Percentiles rank a stretch among this genome's conserved stretches.
These are phyloP conservation scores for Neoaliturus tenellus DNA, from an alignment of 2,888 invertebrate genomes.

Conservation along the genomic window DNA sequence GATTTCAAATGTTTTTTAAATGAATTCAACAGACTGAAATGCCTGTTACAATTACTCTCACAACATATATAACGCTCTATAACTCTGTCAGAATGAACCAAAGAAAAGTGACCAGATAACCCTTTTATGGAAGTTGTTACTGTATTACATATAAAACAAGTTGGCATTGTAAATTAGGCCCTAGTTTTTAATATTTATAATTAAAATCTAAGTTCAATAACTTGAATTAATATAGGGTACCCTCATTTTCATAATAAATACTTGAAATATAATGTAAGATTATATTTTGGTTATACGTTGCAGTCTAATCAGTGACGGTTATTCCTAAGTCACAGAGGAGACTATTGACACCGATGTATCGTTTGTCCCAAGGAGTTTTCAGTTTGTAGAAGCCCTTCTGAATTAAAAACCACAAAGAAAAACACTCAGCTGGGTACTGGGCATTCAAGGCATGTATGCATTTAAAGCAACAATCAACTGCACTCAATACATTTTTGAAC, in stretches of 20 bases:
- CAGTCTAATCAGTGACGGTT: no score
- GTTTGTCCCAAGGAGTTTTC: background rate
- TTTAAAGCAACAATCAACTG: background rate
- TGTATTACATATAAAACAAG: background rate
- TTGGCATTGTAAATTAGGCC: no score
- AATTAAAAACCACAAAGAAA: background rate
- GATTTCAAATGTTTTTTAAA: background rate
- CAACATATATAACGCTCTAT: background rate
- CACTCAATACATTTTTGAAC: background rate
- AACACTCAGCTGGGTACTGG: background rate
- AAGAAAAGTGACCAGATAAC: background rate
- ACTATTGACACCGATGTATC: background rate
- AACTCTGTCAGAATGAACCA: background rate
- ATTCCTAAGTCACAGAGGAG: background rate
- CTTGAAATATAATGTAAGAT: no score
- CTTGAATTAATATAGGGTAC: no score
- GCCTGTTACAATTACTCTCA: background rate
- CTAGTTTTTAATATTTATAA: no score
- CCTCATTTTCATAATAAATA: no score
- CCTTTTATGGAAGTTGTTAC: background rate
- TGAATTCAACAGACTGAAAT: background rate
- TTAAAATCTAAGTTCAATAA: no score
- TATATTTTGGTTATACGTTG: no score
- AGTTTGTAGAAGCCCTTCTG: background rate
- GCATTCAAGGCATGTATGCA: background rate